phyloP scores from a whole-genome alignment of 1,140 invertebrate species.

The Pygmarrhopalites habei region DNA sequence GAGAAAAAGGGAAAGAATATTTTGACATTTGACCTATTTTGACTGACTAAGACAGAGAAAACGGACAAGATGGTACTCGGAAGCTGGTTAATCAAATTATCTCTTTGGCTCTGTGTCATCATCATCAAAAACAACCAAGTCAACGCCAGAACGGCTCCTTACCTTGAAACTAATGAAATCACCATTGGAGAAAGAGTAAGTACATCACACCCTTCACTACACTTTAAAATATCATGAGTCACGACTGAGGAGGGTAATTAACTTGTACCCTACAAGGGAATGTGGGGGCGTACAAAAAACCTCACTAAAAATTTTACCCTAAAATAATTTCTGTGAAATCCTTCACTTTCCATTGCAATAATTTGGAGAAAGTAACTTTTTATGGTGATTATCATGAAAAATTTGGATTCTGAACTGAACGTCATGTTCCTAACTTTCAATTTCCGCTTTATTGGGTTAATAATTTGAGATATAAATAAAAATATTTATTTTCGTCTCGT shows the following conservation, averaged over 20 bases:
- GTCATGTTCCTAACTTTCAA: no score
- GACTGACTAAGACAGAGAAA: no score
- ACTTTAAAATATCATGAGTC: neutral
- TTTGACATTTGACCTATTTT: no score
- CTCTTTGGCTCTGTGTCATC: neutral
- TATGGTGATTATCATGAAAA: no score
- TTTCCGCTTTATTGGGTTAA: no score
- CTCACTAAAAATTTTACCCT: neutral
- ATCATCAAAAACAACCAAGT: neutral
- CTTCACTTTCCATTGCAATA: no score
- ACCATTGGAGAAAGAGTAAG: conserved; percentile 14
- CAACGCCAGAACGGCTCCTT: neutral
- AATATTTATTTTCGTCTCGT: no score
- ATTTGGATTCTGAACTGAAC: no score
- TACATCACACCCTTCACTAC: neutral
- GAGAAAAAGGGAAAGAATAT: no score
- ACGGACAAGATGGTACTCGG: neutral
- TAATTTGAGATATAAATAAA: no score
- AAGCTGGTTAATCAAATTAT: neutral
- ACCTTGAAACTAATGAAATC: conserved; percentile 14
- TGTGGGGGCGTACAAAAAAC: neutral
- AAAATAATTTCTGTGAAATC: neutral
- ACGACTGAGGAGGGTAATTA: neutral
- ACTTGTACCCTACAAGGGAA: neutral
- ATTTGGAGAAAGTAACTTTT: no score